These are phyloP conservation scores for Heliconius hewitsoni DNA, from an alignment of 1,140 invertebrate genomes.

Conservation along the genomic window DNA sequence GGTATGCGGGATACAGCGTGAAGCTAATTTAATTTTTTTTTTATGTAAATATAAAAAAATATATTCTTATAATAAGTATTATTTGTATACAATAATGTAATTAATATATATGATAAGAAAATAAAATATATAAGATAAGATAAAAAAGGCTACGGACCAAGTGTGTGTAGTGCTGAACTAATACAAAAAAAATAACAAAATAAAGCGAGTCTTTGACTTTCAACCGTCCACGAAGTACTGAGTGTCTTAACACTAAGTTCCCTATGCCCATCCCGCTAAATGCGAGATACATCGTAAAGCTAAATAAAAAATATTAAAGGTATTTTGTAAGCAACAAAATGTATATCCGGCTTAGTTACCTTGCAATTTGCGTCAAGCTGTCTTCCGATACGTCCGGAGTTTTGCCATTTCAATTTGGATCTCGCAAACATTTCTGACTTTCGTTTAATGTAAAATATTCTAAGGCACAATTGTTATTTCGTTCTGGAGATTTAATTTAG, in stretches of 20 bases:
- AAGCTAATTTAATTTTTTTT: no score
- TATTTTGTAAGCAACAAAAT: not conserved
- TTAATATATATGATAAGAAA: no score
- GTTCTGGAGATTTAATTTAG: not conserved
- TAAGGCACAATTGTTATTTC: not conserved
- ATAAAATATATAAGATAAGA: no score
- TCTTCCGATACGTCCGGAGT: constrained; percentile 7
- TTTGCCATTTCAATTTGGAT: constrained; percentile 5
- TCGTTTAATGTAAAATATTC: constrained; percentile 1
- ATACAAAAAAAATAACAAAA: no score
- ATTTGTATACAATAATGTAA: no score
- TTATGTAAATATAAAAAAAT: no score
- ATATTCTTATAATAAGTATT: no score
- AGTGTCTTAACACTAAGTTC: not conserved
- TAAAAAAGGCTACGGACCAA: no score
- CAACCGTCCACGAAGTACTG: not conserved
- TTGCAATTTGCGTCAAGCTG: constrained; percentile 8
- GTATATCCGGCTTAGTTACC: constrained; percentile 4
- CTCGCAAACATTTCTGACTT: constrained; percentile 11
- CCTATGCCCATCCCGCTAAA: not conserved
- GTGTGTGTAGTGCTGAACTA: no score
- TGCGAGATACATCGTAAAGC: not conserved
- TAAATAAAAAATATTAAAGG: not conserved
- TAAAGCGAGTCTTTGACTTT: no score
- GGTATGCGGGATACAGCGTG: no score